These are phyloP conservation scores for Heptranchias perlo DNA, from an alignment of 2,113 vertebrate genomes.

Conservation along the genomic window DNA sequence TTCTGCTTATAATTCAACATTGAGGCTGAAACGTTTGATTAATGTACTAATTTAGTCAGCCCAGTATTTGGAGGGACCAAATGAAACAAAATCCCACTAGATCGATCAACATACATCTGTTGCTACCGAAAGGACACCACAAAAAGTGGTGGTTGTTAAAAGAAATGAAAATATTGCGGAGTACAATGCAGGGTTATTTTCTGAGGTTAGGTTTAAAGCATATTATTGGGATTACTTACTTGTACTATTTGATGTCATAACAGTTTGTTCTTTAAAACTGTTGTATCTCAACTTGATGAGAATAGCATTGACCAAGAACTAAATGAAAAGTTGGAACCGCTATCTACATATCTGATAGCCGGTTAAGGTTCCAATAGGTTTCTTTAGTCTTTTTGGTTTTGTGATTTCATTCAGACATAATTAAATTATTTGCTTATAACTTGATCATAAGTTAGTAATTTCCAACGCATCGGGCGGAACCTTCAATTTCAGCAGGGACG, in stretches of 20 bases:
- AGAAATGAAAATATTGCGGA: not conserved
- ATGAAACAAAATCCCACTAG: not conserved
- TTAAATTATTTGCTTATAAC: not conserved
- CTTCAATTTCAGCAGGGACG: not conserved
- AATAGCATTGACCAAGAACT: not conserved
- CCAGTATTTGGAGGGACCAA: conserved; percentile 29
- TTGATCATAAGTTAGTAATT: not conserved
- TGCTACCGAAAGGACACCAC: not conserved
- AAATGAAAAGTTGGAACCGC: not conserved
- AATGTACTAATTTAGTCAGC: not conserved
- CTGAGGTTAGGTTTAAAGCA: not conserved
- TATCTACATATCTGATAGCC: not conserved
- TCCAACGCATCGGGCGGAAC: not conserved
- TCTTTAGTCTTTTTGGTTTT: not conserved
- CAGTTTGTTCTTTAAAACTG: not conserved
- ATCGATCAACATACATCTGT: not conserved
- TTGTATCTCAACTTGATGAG: not conserved
- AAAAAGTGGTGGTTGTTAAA: not conserved
- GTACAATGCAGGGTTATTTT: not conserved
- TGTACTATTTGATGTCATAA: not conserved
- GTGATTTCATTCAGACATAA: conserved; percentile 33
- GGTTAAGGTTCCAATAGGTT: not conserved
- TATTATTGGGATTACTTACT: not conserved
- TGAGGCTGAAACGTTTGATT: not conserved
- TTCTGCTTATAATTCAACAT: not conserved